These are phyloP conservation scores for Laticauda colubrina DNA, from an alignment of 2,113 vertebrate genomes.

Conservation along the genomic window DNA sequence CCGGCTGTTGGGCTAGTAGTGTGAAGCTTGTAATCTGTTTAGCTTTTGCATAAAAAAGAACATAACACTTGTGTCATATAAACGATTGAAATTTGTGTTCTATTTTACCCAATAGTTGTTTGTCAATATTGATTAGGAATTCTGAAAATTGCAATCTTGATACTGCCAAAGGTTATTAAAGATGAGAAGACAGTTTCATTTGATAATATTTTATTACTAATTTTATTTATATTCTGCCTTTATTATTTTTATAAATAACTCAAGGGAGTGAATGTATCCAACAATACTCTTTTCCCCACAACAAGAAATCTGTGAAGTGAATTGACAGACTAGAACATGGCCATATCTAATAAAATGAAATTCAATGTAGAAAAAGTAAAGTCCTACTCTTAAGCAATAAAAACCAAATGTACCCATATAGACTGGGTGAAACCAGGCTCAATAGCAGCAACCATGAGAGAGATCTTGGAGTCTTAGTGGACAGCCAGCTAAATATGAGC, in stretches of 20 bases:
- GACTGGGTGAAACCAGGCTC: no score
- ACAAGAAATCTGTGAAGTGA: background rate
- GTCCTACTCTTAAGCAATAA: no score
- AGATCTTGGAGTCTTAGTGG: no score
- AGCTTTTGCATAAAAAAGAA: slow-evolving; percentile 51
- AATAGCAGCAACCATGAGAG: no score
- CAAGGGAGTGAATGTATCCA: background rate
- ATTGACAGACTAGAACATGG: background rate
- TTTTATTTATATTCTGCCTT: background rate
- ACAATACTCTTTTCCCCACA: background rate
- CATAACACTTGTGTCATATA: background rate
- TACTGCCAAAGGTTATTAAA: background rate
- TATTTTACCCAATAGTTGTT: background rate
- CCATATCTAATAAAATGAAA: no score
- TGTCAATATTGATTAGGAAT: background rate
- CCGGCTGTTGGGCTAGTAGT: slow-evolving; percentile 14
- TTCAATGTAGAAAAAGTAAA: no score
- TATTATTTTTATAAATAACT: background rate
- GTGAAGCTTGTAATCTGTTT: slow-evolving; percentile 71
- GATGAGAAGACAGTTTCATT: background rate
- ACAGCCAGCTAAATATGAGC: no score
- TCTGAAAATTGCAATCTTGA: background rate
- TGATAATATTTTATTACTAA: background rate
- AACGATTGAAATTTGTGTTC: background rate
- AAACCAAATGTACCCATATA: no score